Evolutionary conservation across 2,113 vertebrate species (phyloP).

Genomic region (Nerophis lumbriciformis): DNA sequence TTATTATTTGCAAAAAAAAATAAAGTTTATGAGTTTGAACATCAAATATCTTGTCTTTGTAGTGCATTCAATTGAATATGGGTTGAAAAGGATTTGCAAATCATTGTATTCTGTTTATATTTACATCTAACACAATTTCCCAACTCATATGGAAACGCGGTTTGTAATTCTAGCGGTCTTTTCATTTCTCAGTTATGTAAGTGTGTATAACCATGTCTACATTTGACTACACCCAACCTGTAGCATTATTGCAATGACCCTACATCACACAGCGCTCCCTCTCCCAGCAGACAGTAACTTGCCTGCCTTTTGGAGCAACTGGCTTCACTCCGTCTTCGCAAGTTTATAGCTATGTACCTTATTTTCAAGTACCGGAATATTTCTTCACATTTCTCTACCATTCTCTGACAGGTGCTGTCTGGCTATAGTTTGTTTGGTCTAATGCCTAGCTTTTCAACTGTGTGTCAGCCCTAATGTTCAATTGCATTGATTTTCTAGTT

Average conservation of each 20-base stretch:
- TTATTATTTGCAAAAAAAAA: too few relatives aligned
- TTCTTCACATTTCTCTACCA: neutral
- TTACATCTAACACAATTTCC: too few relatives aligned
- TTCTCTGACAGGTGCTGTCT: conserved; percentile 47
- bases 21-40: too few relatives aligned
- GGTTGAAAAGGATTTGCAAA: too few relatives aligned
- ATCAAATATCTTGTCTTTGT: too few relatives aligned
- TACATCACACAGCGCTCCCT: conserved; percentile 62
- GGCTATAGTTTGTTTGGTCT: neutral
- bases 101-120: too few relatives aligned
- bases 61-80: too few relatives aligned
- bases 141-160: too few relatives aligned
- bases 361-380: conserved; percentile 49
- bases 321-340: conserved; percentile 34
- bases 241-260: conserved; percentile 66
- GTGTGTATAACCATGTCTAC: neutral
- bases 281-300: conserved; percentile 60
- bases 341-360: conserved; percentile 41
- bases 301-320: conserved; percentile 44
- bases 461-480: too few relatives aligned
- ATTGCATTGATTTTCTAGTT: neutral
- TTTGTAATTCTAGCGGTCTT: neutral
- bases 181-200: neutral
- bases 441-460: too few relatives aligned
- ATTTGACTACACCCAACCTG: conserved; percentile 17